A percentile compares a stretch with the other conserved stretches of the same genome.
Conservation (phyloP, 2,113 vertebrate genomes). For the Cairina moschata region DNA sequence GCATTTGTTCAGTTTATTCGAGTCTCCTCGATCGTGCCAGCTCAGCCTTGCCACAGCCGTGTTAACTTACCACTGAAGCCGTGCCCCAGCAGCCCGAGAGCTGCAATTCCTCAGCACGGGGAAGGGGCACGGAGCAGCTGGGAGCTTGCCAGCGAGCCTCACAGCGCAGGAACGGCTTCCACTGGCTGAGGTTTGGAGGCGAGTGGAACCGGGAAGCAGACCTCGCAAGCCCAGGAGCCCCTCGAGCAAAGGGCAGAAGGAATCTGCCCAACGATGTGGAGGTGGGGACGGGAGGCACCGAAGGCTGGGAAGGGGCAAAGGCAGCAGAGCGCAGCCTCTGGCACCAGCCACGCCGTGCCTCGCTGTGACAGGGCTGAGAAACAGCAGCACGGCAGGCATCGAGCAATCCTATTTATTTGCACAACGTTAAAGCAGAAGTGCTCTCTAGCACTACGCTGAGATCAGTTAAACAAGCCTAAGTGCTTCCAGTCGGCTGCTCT, state of each 20-base stretch:
- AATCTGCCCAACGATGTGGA: too few relatives aligned
- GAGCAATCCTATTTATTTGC: neutral
- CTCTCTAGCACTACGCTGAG: neutral
- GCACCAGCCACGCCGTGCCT: neutral
- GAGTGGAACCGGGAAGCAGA: neutral
- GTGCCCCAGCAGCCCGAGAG: accelerated
- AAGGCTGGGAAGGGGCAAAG: too few relatives aligned
- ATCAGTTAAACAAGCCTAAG: neutral
- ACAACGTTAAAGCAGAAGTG: neutral
- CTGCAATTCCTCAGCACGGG: accelerated
- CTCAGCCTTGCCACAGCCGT: accelerated
- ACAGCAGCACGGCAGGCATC: neutral
- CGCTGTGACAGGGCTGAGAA: neutral
- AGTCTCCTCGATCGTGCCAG: neutral
- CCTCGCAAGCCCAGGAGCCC: neutral
- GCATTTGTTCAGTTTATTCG: neutral
- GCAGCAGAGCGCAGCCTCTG: neutral
- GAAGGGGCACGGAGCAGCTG: accelerated
- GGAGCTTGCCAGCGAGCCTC: neutral
- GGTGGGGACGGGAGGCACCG: too few relatives aligned
- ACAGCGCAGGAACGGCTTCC: neutral
- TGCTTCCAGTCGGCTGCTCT: neutral
- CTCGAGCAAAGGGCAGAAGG: too few relatives aligned
- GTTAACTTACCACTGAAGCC: accelerated
- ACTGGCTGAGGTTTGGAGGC: neutral